Evolutionary conservation across 2,888 invertebrate species (phyloP).

Genomic region (Stramonita haemastoma): DNA sequence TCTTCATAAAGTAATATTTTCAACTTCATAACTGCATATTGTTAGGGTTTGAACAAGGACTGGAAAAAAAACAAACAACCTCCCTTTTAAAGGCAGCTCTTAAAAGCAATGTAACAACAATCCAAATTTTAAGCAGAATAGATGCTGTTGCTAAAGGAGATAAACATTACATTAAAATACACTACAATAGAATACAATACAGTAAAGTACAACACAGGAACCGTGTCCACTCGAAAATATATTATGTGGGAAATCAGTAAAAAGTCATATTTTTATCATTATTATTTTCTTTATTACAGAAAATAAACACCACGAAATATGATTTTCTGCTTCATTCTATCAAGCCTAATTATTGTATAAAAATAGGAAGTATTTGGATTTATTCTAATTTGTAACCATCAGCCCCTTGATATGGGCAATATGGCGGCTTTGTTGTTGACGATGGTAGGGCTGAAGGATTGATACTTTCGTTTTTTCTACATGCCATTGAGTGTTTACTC

Average conservation of each 20-base stretch:
- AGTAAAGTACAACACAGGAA: too few species aligned
- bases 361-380: too few species aligned
- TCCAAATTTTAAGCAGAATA: too few species aligned
- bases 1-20: too few species aligned
- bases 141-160: too few species aligned
- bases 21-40: too few species aligned
- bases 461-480: neutral
- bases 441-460: neutral
- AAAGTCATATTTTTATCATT: neutral
- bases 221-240: neutral
- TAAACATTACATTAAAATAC: too few species aligned
- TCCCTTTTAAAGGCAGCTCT: too few species aligned
- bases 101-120: too few species aligned
- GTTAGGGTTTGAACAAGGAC: too few species aligned
- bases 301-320: neutral
- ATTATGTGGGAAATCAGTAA: neutral
- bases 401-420: neutral
- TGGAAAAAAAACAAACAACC: too few species aligned
- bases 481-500: neutral
- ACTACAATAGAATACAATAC: too few species aligned
- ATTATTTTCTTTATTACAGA: neutral
- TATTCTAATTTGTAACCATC: neutral
- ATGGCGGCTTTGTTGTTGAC: constrained; percentile 26
- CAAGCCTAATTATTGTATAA: neutral
- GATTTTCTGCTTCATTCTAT: neutral